A percentile compares a stretch with the other conserved stretches of the same genome.
These are phyloP conservation scores for Hippocampus abdominalis DNA, from an alignment of 2,113 vertebrate species.

Conservation along the genomic window DNA sequence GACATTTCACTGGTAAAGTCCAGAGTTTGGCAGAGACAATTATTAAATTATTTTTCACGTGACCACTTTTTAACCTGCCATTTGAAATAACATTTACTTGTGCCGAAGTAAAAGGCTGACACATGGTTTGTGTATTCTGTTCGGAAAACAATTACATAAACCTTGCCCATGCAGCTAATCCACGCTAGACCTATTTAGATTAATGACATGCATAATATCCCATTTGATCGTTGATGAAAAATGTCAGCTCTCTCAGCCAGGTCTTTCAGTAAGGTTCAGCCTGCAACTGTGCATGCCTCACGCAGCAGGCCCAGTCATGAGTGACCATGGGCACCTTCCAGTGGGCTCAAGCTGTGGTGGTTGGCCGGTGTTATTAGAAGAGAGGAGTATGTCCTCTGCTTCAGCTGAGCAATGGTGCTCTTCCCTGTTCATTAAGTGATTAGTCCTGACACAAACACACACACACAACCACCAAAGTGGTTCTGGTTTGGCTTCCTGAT, in stretches of 20 bases:
- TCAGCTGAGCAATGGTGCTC: conserved; percentile 61
- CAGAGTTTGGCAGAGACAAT: conserved; percentile 5
- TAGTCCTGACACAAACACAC: conserved; percentile 54
- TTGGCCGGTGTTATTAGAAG: conserved; percentile 66
- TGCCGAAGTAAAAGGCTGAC: conserved; percentile 11
- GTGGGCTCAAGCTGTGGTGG: conserved; percentile 23
- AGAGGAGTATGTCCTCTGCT: conserved; percentile 50
- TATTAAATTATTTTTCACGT: conserved; percentile 4
- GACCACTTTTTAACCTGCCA: conserved; percentile 1
- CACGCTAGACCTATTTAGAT: conserved; percentile 56
- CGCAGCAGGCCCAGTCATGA: conserved; percentile 27
- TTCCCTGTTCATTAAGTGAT: conserved; percentile 75
- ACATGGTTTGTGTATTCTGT: conserved; percentile 26
- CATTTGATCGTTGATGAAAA: conserved; percentile 56
- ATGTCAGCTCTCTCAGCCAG: conserved; percentile 54
- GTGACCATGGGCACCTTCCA: conserved; percentile 41
- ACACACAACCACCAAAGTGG: conserved; percentile 39
- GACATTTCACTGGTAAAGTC: conserved; percentile 11
- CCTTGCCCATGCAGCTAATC: conserved; percentile 18
- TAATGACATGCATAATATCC: conserved; percentile 60
- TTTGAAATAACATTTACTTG: conserved; percentile 19
- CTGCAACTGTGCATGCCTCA: conserved; percentile 32
- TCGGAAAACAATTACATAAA: conserved; percentile 36
- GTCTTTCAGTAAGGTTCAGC: conserved; percentile 43
- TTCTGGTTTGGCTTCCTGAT: conserved; percentile 65